Evolutionary conservation across 2,888 invertebrate species (phyloP), one percentile per base, ranked within the genome.

Genomic region (Drosophila subquinaria): DNA sequence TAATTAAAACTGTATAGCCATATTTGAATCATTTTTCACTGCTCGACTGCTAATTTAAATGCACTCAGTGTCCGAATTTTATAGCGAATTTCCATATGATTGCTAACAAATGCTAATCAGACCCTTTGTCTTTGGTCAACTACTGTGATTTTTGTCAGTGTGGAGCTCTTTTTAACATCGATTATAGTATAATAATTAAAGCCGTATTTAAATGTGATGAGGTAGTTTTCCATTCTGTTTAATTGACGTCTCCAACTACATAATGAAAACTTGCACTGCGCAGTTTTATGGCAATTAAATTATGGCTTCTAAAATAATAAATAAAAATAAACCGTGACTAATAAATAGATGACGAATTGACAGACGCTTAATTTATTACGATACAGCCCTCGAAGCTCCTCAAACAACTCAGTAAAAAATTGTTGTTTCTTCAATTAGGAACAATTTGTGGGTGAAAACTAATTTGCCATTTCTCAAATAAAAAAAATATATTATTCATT

Each of bases 351-450:
- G 60, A 62, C 67, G 43, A 17, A 45, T 33, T 60, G 68, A 35
- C 68, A 40, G 68, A 10, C 42, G 43, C 50, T 67, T 71, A 77
- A 78, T 82, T 80, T 62, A 35, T 43, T 36, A 23, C 42, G 52
- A 51, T 52, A 23, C 59, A 15, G 52, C 51, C 23, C 59, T 17
- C n/a, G 1, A 1, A 35, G 33, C 42, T 48, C 50, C 52, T 42
- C 17, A 15, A 23, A 42, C 52, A 50, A 17, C 57, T 40, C 27
- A 35, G n/a, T 9, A 42, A 13, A 33, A 13, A 50, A 42, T 40
- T 9, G n/a, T 43, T 20, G 40, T 38, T 15, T 40, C 50, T 72
- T 36, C n/a, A 66, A 70, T 57, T 64, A 50, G 42, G 10, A 35
- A 13, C 23, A 57, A 64, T 64, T 64, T 9, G 27, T 23, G 23